phyloP scores from a whole-genome alignment of 1,140 invertebrate species.

The Aphelinus certus region DNA sequence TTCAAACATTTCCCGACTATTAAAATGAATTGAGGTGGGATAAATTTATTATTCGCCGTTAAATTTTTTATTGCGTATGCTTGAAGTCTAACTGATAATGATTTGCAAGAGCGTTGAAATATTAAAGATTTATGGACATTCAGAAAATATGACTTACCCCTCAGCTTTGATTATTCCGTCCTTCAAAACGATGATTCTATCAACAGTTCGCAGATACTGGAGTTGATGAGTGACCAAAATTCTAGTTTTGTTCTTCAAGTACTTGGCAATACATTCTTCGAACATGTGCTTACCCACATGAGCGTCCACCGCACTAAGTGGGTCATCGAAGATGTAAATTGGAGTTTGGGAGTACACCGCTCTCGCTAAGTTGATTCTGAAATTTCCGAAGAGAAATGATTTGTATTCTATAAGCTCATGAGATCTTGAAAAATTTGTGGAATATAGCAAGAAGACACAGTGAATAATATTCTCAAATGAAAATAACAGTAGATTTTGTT shows the following conservation, averaged over 20 bases:
- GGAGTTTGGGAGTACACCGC: conserved; percentile 68
- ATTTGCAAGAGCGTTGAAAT: not conserved
- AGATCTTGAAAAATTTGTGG: too few species aligned
- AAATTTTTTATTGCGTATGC: not conserved
- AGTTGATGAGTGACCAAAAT: conserved; percentile 88
- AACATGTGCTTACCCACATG: conserved; percentile 84
- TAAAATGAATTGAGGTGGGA: too few species aligned
- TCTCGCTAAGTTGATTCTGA: conserved; percentile 76
- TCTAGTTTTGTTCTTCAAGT: conserved; percentile 78
- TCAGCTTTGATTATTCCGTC: conserved; percentile 69
- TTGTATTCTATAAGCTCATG: too few species aligned
- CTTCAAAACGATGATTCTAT: conserved; percentile 81
- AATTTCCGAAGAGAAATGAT: too few species aligned
- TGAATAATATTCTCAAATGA: too few species aligned
- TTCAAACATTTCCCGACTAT: too few species aligned
- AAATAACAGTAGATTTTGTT: too few species aligned
- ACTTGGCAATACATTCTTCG: conserved; percentile 75
- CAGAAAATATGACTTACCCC: conserved; percentile 47
- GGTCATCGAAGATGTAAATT: conserved; percentile 85
- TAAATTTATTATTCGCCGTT: too few species aligned
- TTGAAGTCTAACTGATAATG: not conserved
- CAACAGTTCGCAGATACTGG: conserved; percentile 80
- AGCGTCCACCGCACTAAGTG: conserved; percentile 83
- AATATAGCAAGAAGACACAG: too few species aligned
- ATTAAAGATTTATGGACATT: not conserved